Evolutionary conservation across 2,797 vertebrate species (phyloP).

Genomic region (Dendrocincla fuliginosa): DNA sequence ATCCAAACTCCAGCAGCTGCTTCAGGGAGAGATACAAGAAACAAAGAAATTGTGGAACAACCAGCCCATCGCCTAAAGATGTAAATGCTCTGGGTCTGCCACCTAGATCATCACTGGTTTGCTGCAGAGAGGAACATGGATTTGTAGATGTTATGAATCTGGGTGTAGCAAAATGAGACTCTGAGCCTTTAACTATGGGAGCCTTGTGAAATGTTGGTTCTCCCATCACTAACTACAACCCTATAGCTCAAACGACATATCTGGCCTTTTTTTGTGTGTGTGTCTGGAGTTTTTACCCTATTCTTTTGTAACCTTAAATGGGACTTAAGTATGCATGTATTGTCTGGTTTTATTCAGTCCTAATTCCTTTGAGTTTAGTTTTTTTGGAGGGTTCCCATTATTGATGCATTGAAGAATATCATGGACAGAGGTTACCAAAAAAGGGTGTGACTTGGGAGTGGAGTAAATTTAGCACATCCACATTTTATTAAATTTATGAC

Average conservation of each 20-base stretch:
- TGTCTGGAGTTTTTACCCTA: not conserved
- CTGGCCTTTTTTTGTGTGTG: not conserved
- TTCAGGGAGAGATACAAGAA: not conserved
- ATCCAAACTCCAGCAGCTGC: not conserved
- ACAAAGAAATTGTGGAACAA: not conserved
- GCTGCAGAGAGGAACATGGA: not conserved
- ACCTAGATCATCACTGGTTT: not conserved
- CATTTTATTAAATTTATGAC: constrained; percentile 65
- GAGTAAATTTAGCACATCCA: constrained; percentile 67
- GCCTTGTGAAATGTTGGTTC: not conserved
- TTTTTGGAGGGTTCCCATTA: constrained; percentile 46
- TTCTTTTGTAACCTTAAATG: constrained; percentile 60
- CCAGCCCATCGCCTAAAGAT: not conserved
- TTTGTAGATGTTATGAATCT: not conserved
- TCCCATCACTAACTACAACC: not conserved
- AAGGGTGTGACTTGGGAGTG: constrained; percentile 66
- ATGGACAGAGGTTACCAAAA: constrained; percentile 67
- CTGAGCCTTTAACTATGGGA: not conserved
- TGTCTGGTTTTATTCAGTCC: constrained; percentile 57
- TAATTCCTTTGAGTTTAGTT: constrained; percentile 62
- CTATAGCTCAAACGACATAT: not conserved
- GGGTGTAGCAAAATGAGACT: not conserved
- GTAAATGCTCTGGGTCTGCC: not conserved
- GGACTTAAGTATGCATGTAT: constrained; percentile 43
- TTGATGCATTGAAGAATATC: constrained; percentile 55